Base-by-base conservation (phyloP, 2,888 invertebrate genomes). In the Trimorus sp. region DNA sequence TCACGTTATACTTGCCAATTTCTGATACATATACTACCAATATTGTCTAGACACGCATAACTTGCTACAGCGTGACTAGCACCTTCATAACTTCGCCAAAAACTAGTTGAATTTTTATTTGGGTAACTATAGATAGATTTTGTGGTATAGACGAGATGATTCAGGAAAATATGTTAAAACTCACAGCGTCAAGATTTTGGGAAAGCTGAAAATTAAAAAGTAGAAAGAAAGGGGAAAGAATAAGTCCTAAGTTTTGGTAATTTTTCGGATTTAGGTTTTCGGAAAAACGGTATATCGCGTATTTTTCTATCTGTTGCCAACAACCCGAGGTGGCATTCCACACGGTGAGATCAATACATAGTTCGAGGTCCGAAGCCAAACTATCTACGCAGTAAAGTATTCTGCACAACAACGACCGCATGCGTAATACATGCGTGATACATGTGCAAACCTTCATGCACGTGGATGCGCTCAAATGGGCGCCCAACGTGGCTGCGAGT, bases 341-440 rank as follows among this genome's bases (percentile, higher is more conserved):
- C 81, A 75, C 80, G 78, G 83, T 78, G 82, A 85, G 87, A 88
- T 88, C 89, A 88, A 89, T 89, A 88, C 85, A 84, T 84, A 83
- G 84, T 84, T 84, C 84, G 86, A 87, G 86, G 86, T 86, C 86
- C 87, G 85, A 87, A 88, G 88, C 88, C 87, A 87, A 88, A 88
- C 87, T 85, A 73, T 81, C 79, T 81, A 84, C 79, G 73, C 36
- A 77, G 62, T 70, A 73, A 80, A 77, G 77, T 80, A 79, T 79
- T 70, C 75, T 79, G 73, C 83, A 79, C 82, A 80, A 73, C 82
- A 75, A 79, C 77, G 60, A 49, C 75, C 71, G 68, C 82, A 40
- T 40, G 40, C 26, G 26, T 26, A 26, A 26, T 26, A 26, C 26
- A 26, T 26, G 59, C 69, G 75, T 69, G 75, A 82, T 82, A 75